phyloP scores from a whole-genome alignment of 2,888 invertebrate genomes.

The Allacma fusca region DNA sequence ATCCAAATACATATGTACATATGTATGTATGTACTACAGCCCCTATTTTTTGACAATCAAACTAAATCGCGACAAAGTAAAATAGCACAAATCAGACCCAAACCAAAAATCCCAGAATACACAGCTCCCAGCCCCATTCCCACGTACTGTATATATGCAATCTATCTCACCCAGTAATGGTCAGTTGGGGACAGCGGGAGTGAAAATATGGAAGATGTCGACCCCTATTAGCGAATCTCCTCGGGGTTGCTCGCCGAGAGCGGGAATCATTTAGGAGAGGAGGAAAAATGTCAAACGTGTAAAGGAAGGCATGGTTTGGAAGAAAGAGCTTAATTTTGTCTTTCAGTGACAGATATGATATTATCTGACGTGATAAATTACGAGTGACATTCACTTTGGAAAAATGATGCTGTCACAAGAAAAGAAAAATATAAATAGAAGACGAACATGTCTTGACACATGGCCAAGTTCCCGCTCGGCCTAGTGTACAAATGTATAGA shows the following conservation, averaged over 20 bases:
- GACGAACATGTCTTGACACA: constrained; percentile 30
- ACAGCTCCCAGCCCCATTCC: too few species aligned
- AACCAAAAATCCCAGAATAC: too few species aligned
- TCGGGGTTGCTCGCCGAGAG: background rate
- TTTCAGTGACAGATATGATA: constrained; percentile 33
- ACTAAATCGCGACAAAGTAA: too few species aligned
- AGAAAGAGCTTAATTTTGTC: constrained; percentile 23
- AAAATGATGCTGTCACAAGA: constrained; percentile 33
- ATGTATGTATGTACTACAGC: too few species aligned
- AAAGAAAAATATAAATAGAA: constrained; percentile 40
- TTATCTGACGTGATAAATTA: constrained; percentile 39
- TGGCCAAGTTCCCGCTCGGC: constrained; percentile 25
- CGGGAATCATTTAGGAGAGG: background rate
- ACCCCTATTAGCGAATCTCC: background rate
- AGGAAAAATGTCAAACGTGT: background rate
- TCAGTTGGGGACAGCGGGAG: background rate
- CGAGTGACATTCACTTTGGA: constrained; percentile 30
- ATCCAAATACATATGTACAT: too few species aligned
- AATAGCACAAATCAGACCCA: too few species aligned
- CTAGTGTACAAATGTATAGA: background rate
- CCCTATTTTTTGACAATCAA: too few species aligned
- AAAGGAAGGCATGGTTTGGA: background rate
- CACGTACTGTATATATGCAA: too few species aligned
- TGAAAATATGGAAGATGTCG: background rate
- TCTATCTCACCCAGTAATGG: background rate